Evolutionary conservation across 2,797 vertebrate genomes (phyloP).

Genomic region (Heliangelus exortis): DNA sequence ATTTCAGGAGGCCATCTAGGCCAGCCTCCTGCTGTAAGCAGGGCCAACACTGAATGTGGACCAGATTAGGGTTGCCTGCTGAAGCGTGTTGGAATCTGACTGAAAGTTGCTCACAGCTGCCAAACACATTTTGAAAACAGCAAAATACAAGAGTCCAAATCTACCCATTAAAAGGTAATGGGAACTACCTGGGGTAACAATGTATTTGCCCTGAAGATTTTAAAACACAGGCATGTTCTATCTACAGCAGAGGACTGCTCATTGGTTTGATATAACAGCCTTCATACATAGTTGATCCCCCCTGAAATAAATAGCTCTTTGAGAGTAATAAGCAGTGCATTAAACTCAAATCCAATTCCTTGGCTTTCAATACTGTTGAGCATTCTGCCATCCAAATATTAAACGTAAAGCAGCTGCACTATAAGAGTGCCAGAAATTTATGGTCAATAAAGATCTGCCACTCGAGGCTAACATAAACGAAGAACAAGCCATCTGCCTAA

Average conservation of each 20-base stretch:
- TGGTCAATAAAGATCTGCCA: conserved; percentile 53
- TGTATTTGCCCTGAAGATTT: not conserved
- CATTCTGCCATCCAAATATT: conserved; percentile 64
- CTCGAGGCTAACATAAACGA: conserved; percentile 12
- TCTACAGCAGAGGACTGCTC: conserved; percentile 13
- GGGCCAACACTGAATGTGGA: not conserved
- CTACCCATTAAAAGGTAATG: not conserved
- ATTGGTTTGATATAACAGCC: conserved; percentile 51
- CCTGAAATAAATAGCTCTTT: conserved; percentile 65
- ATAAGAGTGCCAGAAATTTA: conserved; percentile 59
- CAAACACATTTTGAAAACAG: not conserved
- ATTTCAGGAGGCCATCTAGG: not conserved
- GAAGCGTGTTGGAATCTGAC: not conserved
- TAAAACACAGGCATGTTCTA: not conserved
- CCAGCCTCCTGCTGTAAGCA: not conserved
- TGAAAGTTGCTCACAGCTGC: not conserved
- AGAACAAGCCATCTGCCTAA: conserved; percentile 30
- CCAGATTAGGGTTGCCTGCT: not conserved
- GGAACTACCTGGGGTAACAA: not conserved
- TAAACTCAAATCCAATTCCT: conserved; percentile 65
- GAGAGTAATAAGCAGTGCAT: conserved; percentile 61
- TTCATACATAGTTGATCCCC: conserved; percentile 43
- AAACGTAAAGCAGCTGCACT: conserved; percentile 61
- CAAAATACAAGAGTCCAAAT: not conserved
- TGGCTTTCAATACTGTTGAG: conserved; percentile 62